phyloP scores from a whole-genome alignment of 2,797 vertebrate genomes.

The Takifugu rubripes region DNA sequence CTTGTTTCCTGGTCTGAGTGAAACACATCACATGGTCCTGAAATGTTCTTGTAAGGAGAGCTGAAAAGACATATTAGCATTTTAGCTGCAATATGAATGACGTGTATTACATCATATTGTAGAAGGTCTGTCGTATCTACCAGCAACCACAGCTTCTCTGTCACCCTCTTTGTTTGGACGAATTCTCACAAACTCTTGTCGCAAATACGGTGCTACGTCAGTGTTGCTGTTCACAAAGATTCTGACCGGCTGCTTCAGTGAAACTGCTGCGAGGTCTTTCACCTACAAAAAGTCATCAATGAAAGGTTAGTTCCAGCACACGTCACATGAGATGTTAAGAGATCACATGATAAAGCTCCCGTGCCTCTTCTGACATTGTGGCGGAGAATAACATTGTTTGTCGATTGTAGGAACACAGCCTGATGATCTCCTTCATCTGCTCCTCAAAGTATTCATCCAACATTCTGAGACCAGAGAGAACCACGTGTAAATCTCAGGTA shows the following conservation, averaged over 20 bases:
- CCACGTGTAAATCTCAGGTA: background rate
- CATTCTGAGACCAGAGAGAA: conserved; percentile 77
- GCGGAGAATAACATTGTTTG: conserved; percentile 98
- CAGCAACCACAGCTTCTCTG: conserved; percentile 90
- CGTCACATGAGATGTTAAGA: no score
- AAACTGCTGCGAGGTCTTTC: conserved; percentile 93
- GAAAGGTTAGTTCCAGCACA: background rate
- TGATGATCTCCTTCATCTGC: conserved; percentile 98
- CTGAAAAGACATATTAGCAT: conserved; percentile 56
- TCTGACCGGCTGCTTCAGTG: conserved; percentile 85
- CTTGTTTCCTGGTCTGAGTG: conserved; percentile 97
- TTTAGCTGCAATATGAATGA: background rate
- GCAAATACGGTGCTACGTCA: conserved; percentile 91
- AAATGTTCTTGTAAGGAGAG: conserved; percentile 91
- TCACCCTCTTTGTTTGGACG: conserved; percentile 89
- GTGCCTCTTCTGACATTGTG: conserved; percentile 95
- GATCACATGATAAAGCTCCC: no score
- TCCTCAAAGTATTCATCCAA: conserved; percentile 98
- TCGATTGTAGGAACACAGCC: conserved; percentile 87
- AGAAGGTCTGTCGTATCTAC: conserved; percentile 53
- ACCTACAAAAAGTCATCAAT: conserved; percentile 72
- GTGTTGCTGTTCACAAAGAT: conserved; percentile 99
- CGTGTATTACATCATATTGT: background rate
- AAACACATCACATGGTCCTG: conserved; percentile 95
- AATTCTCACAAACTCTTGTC: conserved; percentile 93